phyloP scores from a whole-genome alignment of 2,797 vertebrate species.

The Columba guinea region DNA sequence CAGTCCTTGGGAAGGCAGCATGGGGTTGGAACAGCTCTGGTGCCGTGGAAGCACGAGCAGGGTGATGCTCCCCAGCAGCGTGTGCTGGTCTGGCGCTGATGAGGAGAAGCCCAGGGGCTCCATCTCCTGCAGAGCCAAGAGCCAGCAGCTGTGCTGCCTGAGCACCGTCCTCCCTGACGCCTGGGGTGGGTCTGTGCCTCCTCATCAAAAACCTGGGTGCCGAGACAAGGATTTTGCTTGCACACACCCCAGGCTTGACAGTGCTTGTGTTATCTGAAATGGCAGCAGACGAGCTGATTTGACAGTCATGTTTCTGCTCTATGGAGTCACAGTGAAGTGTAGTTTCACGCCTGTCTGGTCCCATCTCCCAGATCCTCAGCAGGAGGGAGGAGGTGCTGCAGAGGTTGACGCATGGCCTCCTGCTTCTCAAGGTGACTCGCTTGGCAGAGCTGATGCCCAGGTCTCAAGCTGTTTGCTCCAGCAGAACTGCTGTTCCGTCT shows the following conservation, averaged over 20 bases:
- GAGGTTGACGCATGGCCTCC: background rate
- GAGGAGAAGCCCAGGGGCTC: too few species aligned
- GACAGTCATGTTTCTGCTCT: background rate
- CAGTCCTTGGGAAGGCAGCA: background rate
- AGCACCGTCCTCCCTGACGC: background rate
- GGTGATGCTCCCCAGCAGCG: background rate
- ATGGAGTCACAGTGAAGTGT: background rate
- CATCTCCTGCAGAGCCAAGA: background rate
- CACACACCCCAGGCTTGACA: background rate
- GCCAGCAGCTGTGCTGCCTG: background rate
- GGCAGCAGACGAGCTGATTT: background rate
- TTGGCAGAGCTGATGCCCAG: background rate
- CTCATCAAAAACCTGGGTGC: background rate
- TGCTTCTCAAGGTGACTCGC: background rate
- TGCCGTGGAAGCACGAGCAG: background rate
- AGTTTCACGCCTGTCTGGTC: background rate
- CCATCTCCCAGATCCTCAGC: background rate
- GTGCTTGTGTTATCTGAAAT: background rate
- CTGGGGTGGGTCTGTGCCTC: background rate
- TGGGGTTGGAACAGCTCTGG: background rate
- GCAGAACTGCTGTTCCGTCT: background rate
- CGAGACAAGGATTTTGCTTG: background rate
- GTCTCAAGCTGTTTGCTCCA: background rate
- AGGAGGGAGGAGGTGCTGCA: background rate
- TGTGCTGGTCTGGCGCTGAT: background rate